A percentile compares a stretch with the other conserved stretches of the same genome.
phyloP scores from a whole-genome alignment of 2,888 invertebrate species.

The Heliconius ethilla region DNA sequence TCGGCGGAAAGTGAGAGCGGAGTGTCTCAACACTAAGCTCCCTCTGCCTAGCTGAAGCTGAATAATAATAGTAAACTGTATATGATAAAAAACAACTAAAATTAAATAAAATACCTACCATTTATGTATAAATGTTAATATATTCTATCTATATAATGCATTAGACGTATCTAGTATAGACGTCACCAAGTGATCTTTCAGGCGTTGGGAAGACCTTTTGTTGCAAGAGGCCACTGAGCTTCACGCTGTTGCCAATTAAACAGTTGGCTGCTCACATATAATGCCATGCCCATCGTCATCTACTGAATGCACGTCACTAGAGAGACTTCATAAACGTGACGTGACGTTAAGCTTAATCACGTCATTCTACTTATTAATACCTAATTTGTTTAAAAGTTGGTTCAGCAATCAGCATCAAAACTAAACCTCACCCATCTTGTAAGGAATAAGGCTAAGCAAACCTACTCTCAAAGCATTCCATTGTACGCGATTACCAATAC shows the following conservation, averaged over 20 bases:
- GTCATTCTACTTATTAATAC: background rate
- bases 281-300: conserved; percentile 35
- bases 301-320: conserved; percentile 42
- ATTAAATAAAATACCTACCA: background rate
- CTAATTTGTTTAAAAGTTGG: background rate
- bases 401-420: background rate
- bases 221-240: conserved; percentile 49
- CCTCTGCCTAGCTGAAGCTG: no score
- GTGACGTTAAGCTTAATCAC: background rate
- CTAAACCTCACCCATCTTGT: background rate
- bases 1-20: no score
- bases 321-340: conserved; percentile 20
- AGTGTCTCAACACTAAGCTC: no score
- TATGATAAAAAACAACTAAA: no score
- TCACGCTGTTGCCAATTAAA: conserved; percentile 57
- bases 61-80: no score
- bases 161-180: background rate
- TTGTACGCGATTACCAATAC: background rate
- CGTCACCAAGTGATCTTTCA: conserved; percentile 33
- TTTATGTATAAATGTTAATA: background rate
- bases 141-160: background rate
- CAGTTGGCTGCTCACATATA: conserved; percentile 55
- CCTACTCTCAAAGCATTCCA: no score
- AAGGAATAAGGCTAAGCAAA: background rate
- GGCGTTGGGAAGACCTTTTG: conserved; percentile 49